These are phyloP conservation scores for Apoderus coryli DNA, from an alignment of 2,888 invertebrate species.

Conservation along the genomic window DNA sequence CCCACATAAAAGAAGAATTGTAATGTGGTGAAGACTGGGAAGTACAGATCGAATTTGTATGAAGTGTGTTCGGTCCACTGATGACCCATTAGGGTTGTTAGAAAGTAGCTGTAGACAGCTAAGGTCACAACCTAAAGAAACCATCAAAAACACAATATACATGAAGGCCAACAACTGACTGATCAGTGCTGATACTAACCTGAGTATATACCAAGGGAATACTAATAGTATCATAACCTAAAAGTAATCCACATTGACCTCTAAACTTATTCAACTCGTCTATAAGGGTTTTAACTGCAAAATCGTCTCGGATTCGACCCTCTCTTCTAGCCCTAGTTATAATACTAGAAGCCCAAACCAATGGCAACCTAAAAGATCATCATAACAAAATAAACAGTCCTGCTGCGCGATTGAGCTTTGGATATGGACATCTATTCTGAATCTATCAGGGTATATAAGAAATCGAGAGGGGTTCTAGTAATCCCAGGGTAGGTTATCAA, in stretches of 20 bases:
- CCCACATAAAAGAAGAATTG: conserved; percentile 84
- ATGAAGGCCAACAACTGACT: neutral
- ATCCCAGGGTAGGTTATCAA: no score
- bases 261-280: conserved; percentile 78
- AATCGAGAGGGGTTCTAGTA: no score
- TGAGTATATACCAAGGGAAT: conserved; percentile 75
- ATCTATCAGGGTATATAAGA: no score
- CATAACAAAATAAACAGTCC: no score
- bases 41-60: conserved; percentile 67
- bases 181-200: conserved; percentile 30
- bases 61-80: conserved; percentile 60
- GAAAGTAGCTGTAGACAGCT: conserved; percentile 83
- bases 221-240: conserved; percentile 66
- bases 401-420: no score
- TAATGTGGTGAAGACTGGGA: conserved; percentile 79
- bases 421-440: no score
- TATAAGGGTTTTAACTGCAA: conserved; percentile 81
- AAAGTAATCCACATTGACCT: conserved; percentile 59
- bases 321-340: conserved; percentile 81
- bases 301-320: conserved; percentile 78
- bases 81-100: conserved; percentile 75
- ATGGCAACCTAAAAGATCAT: conserved; percentile 49
- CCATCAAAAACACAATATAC: conserved; percentile 1
- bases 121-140: conserved; percentile 56
- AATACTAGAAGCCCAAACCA: conserved; percentile 84